Percentiles rank a stretch among this genome's conserved stretches.
Conservation (phyloP, 1,140 invertebrate genomes). For the Papilio xuthus region DNA sequence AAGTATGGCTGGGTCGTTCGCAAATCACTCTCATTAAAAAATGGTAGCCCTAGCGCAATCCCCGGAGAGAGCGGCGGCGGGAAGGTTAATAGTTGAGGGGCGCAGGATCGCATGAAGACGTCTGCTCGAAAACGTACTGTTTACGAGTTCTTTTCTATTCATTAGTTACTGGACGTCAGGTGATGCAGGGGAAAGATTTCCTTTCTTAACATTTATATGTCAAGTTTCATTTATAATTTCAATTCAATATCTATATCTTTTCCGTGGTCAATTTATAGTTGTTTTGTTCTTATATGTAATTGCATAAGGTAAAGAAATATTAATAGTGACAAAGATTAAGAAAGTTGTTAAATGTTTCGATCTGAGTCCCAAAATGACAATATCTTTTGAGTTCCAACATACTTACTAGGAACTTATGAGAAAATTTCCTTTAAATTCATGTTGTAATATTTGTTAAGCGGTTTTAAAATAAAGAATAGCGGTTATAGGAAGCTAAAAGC, state of each 20-base stretch:
- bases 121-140: conserved; percentile 39
- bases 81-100: conserved; percentile 67
- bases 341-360: not conserved
- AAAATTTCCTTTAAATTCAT: not conserved
- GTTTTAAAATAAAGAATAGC: conserved; percentile 57
- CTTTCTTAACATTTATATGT: not conserved
- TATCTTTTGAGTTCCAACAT: not conserved
- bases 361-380: not conserved
- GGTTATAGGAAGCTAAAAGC: conserved; percentile 59
- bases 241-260: no score
- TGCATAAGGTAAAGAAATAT: not conserved
- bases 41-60: conserved; percentile 44
- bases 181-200: conserved; percentile 4
- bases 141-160: conserved; percentile 42
- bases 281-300: no score
- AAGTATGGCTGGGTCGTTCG: not conserved
- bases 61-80: conserved; percentile 49
- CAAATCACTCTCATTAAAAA: conserved; percentile 24
- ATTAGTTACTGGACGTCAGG: conserved; percentile 31
- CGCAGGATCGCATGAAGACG: conserved; percentile 30
- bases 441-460: conserved; percentile 40
- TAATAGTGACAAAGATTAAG: not conserved
- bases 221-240: not conserved
- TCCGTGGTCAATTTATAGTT: not conserved
- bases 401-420: not conserved